Evolutionary conservation across 2,797 vertebrate species (phyloP), one percentile per base, ranked within the genome.

Genomic region (Pseudochirops cupreus): DNA sequence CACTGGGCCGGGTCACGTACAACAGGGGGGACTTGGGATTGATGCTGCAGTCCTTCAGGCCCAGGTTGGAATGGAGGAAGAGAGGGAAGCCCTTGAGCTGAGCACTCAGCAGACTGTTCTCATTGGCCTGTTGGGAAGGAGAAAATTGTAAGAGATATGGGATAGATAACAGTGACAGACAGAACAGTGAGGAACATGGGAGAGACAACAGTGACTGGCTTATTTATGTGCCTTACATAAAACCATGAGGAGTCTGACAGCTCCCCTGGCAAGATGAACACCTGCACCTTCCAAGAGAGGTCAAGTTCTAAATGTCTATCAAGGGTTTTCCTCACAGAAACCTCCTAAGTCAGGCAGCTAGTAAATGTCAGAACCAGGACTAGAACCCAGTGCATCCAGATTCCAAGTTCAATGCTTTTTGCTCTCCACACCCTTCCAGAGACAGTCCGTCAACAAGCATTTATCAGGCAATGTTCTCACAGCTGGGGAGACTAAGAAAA

Each of bases 81-180:
- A 99, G 99, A 11, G 99, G 99, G 98, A 99, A 99, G 94, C 99
- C 99, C 98, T 99, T 99, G 97, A 99, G 99, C 98, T 99, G 99
- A 0, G 99, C 99, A 0, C 99, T 99, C 98, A 99, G 99, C 97
- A 99, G 98, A 98, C 99, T 99, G 99, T 99, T 99, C 98, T 99
- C 99, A 1, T 99, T 99, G 98, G 99, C 99, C 99, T 99, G 98
- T 24, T 21, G 16, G 3, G 21, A 4, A 59, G 31, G 12, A 58
- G 33, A 59, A 50, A 94, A 33, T 2, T 6, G 56, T 90, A 31
- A 67, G 59, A 90, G 59, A 39, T 12, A 58, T 24, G 29, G 92
- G 91, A 92, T 10, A 52, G 57, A 91, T 16, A 59, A 53, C 4
- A 90, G 89, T 2, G 39, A 62, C 53, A 5, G 13, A 58, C 28